A percentile compares a stretch with the other conserved stretches of the same genome.
Evolutionary conservation across 2,797 vertebrate species (phyloP).

Genomic region (Myiotriccus ornatus): DNA sequence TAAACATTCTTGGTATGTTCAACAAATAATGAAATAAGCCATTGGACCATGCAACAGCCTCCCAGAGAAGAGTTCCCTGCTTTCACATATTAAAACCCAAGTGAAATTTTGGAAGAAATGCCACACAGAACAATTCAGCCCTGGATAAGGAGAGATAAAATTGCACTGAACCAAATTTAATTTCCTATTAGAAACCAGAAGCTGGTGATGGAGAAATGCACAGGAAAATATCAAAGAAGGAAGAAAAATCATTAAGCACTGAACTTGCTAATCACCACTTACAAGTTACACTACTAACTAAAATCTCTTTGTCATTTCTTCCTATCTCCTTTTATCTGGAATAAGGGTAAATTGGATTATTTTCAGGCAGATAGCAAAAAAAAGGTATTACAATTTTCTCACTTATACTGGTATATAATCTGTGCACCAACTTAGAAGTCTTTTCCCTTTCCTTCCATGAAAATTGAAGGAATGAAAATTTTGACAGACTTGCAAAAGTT

Average conservation of each 20-base stretch:
- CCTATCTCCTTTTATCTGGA: neutral
- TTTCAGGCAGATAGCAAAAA: neutral
- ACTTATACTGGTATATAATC: neutral
- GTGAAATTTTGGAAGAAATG: neutral
- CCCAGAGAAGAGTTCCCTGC: neutral
- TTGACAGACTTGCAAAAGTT: neutral
- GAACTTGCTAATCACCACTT: slow-evolving; percentile 37
- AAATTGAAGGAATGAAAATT: neutral
- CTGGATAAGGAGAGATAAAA: neutral
- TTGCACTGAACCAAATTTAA: neutral
- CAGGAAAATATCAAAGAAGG: slow-evolving; percentile 12
- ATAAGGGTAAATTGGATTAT: neutral
- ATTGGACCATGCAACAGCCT: neutral
- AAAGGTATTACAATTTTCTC: neutral
- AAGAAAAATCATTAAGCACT: slow-evolving; percentile 39
- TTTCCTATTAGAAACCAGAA: slow-evolving; percentile 13
- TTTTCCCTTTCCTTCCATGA: neutral
- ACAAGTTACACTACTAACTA: neutral
- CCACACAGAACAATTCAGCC: neutral
- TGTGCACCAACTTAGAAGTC: neutral
- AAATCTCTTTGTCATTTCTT: neutral
- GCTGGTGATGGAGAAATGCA: neutral
- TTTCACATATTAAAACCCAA: neutral
- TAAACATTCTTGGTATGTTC: neutral
- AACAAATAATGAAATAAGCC: neutral